These are phyloP conservation scores for Eunapius fragilis DNA, from an alignment of 37 sponge, comb jelly and placozoan genomes.

Conservation along the genomic window DNA sequence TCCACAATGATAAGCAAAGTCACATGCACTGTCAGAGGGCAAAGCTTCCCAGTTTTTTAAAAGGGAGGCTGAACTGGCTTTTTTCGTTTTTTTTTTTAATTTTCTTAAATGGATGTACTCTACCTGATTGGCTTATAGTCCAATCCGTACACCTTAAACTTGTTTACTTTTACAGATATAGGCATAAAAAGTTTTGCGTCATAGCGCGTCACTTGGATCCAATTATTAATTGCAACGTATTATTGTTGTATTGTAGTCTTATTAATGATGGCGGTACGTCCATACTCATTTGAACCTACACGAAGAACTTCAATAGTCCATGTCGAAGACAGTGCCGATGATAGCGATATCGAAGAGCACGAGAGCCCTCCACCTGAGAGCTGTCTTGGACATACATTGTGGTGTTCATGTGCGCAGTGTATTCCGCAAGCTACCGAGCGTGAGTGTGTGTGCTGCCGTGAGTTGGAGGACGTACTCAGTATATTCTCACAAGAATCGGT, in stretches of 20 bases:
- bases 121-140: not conserved
- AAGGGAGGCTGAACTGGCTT: not conserved
- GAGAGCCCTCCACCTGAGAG: not conserved
- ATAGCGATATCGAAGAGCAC: not conserved
- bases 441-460: conserved; percentile 18
- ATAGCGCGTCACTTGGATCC: not conserved
- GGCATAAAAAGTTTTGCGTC: too few relatives aligned
- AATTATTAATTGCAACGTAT: not conserved
- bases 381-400: not conserved
- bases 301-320: not conserved
- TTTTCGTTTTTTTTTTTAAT: not conserved
- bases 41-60: too few relatives aligned
- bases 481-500: not conserved
- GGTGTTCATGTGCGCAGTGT: conserved; percentile 22
- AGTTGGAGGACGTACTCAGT: not conserved
- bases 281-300: not conserved
- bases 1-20: too few relatives aligned
- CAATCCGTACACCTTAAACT: not conserved
- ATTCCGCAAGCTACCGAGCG: not conserved
- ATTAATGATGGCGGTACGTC: not conserved
- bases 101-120: not conserved
- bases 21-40: too few relatives aligned
- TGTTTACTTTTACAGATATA: not conserved
- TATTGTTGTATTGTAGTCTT: not conserved
- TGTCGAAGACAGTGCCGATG: not conserved